Base-by-base conservation (phyloP, 2,888 invertebrate genomes). In the Nomada hirtipes region DNA sequence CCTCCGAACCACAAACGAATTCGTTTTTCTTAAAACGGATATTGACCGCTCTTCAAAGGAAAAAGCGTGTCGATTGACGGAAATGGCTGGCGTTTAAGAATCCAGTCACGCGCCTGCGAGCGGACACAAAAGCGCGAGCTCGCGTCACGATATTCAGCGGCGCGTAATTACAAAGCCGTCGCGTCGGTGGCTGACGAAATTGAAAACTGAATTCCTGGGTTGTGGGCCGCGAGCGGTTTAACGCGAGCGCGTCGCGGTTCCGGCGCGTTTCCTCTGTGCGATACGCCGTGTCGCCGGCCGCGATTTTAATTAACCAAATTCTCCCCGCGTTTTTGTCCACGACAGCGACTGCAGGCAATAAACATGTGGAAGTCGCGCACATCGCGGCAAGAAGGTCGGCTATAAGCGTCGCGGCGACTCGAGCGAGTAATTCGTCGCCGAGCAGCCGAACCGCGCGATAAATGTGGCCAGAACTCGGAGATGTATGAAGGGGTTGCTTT, bases 271-370 rank as follows among this genome's bases (percentile, higher is more conserved):
- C 59, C 60, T 53, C 61, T 70, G 50, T 55, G 36, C 57, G 75
- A 73, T 60, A 61, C 64, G 76, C 77, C 85, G 79, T 80, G 86
- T 81, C 83, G 81, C 68, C 82, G 18, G 82, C 87, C 87, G 85
- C 85, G 85, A 88, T 89, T 90, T 90, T 90, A 90, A 90, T 90
- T 90, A 90, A 90, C 89, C 89, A 82, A 86, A 85, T 83, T 86
- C 86, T 83, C 83, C 18, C 13, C 55, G 80, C 79, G 82, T 82
- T 83, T 82, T 82, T 82, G 82, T 74, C 78, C 73, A 70, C 75
- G 59, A 76, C 85, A 82, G 76, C 85, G 83, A 82, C 87, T 84
- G 84, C 77, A 53, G 55, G 61, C 76, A 84, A 80, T 65, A 72
- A 65, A 76, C 79, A 69, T 53, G 69, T 68, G 55, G 69, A 69